phyloP scores from a whole-genome alignment of 2,113 vertebrate genomes.

The Tragelaphus buxtoni region DNA sequence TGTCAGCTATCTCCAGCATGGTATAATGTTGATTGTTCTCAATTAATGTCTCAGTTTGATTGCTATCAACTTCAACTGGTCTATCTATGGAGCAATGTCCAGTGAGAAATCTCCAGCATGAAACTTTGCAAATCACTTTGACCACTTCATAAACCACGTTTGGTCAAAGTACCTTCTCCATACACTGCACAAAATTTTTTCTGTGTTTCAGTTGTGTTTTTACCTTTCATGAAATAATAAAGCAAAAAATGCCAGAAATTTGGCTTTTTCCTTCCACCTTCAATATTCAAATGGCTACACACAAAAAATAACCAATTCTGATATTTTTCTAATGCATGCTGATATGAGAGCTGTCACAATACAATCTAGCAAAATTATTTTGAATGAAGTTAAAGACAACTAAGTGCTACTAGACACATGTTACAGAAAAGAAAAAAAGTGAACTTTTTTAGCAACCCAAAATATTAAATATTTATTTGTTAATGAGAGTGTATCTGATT shows the following conservation, averaged over 20 bases:
- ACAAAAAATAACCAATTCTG: neutral
- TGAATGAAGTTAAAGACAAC: neutral
- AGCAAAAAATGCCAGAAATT: neutral
- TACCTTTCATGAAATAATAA: neutral
- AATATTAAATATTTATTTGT: neutral
- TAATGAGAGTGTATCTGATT: neutral
- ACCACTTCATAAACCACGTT: neutral
- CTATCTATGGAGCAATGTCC: neutral
- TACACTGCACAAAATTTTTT: neutral
- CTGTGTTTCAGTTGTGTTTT: neutral
- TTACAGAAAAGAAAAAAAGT: neutral
- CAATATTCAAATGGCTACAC: neutral
- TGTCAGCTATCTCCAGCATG: neutral
- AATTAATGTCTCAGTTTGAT: neutral
- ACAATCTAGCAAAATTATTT: neutral
- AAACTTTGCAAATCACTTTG: neutral
- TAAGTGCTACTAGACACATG: neutral
- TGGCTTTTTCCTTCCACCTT: neutral
- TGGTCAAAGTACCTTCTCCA: neutral
- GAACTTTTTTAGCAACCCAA: neutral
- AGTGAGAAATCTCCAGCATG: neutral
- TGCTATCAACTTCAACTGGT: neutral
- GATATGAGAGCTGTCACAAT: neutral
- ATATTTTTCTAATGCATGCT: neutral
- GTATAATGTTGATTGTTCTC: neutral